phyloP scores from a whole-genome alignment of 2,113 vertebrate genomes.

The Anhinga rufa region DNA sequence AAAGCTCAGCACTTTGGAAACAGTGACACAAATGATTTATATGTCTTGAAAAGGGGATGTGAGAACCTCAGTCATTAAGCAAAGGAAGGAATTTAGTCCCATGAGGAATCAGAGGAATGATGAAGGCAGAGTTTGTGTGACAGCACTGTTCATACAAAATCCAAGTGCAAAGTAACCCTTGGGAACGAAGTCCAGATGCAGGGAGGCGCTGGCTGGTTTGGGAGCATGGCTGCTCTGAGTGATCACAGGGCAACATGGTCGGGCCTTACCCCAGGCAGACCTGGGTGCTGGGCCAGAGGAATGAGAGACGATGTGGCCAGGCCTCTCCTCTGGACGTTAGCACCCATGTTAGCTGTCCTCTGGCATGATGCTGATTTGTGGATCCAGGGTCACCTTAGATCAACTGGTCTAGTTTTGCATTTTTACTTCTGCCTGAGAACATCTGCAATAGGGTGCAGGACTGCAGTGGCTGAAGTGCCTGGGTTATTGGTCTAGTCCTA shows the following conservation, averaged over 20 bases:
- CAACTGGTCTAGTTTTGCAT: background rate
- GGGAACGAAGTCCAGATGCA: background rate
- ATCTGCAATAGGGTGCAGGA: background rate
- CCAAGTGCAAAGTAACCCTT: background rate
- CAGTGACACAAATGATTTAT: background rate
- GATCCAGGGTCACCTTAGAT: background rate
- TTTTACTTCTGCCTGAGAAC: background rate
- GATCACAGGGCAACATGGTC: background rate
- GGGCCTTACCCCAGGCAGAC: background rate
- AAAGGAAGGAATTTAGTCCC: background rate
- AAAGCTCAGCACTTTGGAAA: background rate
- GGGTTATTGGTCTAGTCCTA: background rate
- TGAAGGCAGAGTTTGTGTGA: background rate
- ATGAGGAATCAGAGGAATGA: background rate
- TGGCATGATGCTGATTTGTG: background rate
- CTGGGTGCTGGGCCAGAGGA: background rate
- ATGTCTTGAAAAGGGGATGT: background rate
- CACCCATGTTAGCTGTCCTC: background rate
- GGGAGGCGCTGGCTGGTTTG: background rate
- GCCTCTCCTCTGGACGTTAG: fast-evolving
- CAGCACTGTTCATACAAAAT: background rate
- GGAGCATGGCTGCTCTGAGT: background rate
- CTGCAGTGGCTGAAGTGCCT: background rate
- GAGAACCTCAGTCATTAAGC: background rate
- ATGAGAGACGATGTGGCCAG: fast-evolving